Percentiles rank a stretch among this genome's conserved stretches.
These are phyloP conservation scores for Syncerus caffer DNA, from an alignment of 2,797 vertebrate genomes.

Conservation along the genomic window DNA sequence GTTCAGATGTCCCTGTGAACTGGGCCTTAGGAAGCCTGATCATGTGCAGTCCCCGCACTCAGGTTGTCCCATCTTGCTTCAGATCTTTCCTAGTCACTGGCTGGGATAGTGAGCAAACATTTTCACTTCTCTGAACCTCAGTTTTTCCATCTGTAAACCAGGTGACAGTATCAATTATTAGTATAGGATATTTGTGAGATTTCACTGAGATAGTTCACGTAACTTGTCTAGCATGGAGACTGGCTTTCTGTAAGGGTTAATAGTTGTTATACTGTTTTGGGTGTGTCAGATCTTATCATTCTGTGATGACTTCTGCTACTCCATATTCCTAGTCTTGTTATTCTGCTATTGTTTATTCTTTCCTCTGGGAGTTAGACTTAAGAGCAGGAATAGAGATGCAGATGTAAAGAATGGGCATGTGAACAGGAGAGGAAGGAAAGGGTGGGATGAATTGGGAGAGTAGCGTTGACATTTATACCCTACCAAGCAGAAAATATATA, in stretches of 20 bases:
- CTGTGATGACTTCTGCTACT: background rate
- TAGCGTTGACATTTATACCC: background rate
- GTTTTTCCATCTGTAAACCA: background rate
- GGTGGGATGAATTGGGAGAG: background rate
- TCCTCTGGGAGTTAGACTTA: background rate
- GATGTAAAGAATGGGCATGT: background rate
- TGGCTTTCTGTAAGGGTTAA: background rate
- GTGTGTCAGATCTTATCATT: background rate
- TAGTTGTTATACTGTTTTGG: background rate
- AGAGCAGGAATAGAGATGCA: background rate
- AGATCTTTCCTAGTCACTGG: background rate
- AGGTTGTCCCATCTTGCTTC: background rate
- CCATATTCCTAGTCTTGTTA: background rate
- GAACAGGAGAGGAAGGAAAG: background rate
- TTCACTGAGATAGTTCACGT: background rate
- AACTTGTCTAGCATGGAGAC: background rate
- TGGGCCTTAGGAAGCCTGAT: background rate
- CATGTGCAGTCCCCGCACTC: rapidly evolving
- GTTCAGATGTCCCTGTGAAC: background rate
- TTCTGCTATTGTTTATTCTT: background rate
- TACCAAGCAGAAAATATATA: background rate
- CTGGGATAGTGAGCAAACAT: background rate
- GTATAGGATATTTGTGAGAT: background rate
- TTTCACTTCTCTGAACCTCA: background rate
- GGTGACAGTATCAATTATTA: background rate